These are phyloP conservation scores for Limnephilus rhombicus DNA, from an alignment of 2,888 invertebrate species.

Conservation along the genomic window DNA sequence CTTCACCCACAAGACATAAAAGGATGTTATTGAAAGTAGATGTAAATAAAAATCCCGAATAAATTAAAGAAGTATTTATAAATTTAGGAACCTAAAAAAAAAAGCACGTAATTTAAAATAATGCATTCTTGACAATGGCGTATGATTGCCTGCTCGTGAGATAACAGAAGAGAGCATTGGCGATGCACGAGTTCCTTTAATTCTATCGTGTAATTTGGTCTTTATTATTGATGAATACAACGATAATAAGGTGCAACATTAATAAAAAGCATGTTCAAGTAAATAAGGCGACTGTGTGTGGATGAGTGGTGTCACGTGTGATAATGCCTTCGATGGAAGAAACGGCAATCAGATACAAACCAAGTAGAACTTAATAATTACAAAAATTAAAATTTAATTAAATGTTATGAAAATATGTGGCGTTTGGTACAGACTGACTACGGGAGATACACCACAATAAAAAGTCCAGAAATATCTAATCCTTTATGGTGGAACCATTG, in stretches of 20 bases:
- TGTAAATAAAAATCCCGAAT: no score
- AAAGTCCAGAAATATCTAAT: no score
- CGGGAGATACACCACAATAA: no score
- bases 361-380: neutral
- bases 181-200: neutral
- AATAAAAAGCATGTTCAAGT: neutral
- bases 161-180: neutral
- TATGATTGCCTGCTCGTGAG: neutral
- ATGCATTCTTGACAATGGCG: neutral
- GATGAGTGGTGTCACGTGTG: neutral
- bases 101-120: neutral
- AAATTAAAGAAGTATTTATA: no score
- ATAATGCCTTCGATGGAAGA: neutral
- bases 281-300: neutral
- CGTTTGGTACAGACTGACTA: no score
- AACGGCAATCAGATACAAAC: neutral
- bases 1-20: no score
- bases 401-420: no score
- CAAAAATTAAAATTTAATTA: neutral
- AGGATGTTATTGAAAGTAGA: no score
- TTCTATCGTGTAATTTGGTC: neutral
- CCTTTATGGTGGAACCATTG: no score
- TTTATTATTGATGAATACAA: neutral
- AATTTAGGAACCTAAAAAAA: no score
- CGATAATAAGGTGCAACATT: neutral